Evolutionary conservation across 2,888 invertebrate genomes (phyloP).

Genomic region (Choristoneura rosaceana): DNA sequence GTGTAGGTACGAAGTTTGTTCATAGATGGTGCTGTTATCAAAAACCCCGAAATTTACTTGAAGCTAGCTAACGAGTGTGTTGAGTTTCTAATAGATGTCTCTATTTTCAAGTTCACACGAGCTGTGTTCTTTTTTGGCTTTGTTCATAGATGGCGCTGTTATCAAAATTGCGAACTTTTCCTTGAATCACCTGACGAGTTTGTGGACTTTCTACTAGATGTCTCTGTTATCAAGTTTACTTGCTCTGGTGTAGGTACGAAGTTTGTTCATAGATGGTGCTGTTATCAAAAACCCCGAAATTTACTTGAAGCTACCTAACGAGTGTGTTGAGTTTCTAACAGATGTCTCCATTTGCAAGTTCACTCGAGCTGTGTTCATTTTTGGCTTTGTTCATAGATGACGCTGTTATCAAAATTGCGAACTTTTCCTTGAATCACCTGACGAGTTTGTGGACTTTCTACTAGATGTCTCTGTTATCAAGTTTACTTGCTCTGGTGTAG

Average conservation of each 20-base stretch:
- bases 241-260: background rate
- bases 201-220: too few relatives aligned
- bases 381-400: background rate
- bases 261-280: background rate
- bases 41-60: background rate
- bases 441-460: background rate
- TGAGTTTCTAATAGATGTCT: background rate
- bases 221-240: too few relatives aligned
- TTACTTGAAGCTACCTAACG: background rate
- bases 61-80: background rate
- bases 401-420: background rate
- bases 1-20: background rate
- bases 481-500: too few relatives aligned
- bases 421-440: too few relatives aligned
- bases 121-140: background rate
- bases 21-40: constrained; percentile 6
- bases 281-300: background rate
- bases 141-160: constrained; percentile 6
- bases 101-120: background rate
- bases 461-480: too few relatives aligned
- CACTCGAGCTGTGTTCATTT: background rate
- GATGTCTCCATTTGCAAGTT: background rate
- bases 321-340: background rate
- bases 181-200: too few relatives aligned
- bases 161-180: background rate